Evolutionary conservation across 2,888 invertebrate species (phyloP).

Genomic region (Hemistola chrysoprasaria): DNA sequence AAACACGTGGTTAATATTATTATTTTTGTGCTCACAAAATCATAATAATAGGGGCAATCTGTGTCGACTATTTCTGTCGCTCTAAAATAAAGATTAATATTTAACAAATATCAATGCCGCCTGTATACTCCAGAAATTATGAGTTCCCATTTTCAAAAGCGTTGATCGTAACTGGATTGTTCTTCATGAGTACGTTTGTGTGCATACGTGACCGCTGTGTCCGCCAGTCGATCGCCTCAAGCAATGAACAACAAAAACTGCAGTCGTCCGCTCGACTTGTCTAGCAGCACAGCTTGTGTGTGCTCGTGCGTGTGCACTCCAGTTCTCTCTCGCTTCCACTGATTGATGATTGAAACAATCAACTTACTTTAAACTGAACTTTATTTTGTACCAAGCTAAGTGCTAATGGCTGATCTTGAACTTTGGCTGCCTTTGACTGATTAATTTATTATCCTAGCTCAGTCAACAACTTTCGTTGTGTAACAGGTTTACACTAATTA

Average conservation of each 20-base stretch:
- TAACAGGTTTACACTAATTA: neutral
- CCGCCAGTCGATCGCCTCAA: too few species aligned
- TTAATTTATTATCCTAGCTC: conserved; percentile 18
- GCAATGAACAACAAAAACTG: conserved; percentile 42
- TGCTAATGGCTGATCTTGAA: conserved; percentile 28
- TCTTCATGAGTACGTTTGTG: conserved; percentile 33
- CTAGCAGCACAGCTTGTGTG: conserved; percentile 19
- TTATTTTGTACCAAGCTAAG: conserved; percentile 27
- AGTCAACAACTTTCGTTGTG: too few species aligned
- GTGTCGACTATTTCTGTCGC: conserved; percentile 3
- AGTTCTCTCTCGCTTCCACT: conserved; percentile 31
- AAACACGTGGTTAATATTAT: conserved; percentile 35
- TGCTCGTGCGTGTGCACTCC: conserved; percentile 21
- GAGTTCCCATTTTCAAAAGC: too few species aligned
- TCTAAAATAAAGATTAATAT: conserved; percentile 2
- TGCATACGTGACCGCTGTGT: conserved; percentile 43
- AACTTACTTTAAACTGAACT: neutral
- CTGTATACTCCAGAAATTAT: too few species aligned
- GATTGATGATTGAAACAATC: conserved; percentile 31
- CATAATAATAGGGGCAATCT: conserved; percentile 9
- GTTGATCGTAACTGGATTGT: conserved; percentile 23
- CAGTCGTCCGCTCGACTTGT: conserved; percentile 12
- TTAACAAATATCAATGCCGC: too few species aligned
- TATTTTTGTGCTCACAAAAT: conserved; percentile 25
- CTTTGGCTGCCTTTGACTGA: conserved; percentile 29